Evolutionary conservation across 2,888 invertebrate genomes (phyloP).

Genomic region (Diarsia dahlii): DNA sequence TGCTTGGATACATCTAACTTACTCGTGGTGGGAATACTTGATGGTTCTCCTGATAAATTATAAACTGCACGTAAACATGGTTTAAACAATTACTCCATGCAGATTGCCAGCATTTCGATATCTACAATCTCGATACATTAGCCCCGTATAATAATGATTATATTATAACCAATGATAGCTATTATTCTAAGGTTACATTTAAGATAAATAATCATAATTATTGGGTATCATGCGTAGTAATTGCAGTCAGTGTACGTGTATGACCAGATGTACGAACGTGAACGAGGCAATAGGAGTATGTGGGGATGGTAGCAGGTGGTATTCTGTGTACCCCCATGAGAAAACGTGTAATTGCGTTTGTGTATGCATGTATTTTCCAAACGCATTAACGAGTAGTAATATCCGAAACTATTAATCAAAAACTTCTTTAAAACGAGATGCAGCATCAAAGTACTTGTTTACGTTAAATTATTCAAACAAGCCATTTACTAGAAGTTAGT

Average conservation of each 20-base stretch:
- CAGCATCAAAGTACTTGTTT: background rate
- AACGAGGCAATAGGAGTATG: background rate
- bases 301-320: background rate
- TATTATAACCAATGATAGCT: background rate
- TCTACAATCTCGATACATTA: background rate
- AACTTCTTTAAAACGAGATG: background rate
- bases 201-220: background rate
- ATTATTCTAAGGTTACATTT: background rate
- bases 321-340: background rate
- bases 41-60: constrained; percentile 2
- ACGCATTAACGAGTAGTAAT: background rate
- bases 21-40: background rate
- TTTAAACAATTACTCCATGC: background rate
- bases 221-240: background rate
- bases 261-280: background rate
- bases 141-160: no score
- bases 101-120: background rate
- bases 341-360: no score
- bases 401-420: background rate
- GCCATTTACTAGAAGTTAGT: background rate
- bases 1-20: background rate
- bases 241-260: background rate
- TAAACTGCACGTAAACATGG: background rate
- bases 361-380: no score
- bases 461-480: background rate